Evolutionary conservation across 2,888 invertebrate species (phyloP).

Genomic region (Thera britannica): DNA sequence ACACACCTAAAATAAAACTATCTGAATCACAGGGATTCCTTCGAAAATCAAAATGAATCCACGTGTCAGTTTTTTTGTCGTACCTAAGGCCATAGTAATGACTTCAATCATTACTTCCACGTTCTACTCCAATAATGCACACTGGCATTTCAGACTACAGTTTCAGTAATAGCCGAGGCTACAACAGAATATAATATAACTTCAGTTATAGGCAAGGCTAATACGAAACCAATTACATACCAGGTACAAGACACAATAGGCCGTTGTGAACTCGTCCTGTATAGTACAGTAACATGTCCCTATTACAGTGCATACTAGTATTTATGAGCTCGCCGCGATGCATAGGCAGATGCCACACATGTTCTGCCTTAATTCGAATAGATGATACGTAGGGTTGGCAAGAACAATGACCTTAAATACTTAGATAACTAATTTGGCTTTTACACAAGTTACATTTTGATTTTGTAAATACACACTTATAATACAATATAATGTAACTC

Average conservation of each 20-base stretch:
- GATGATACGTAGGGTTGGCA: constrained; percentile 73
- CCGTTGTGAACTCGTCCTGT: constrained; percentile 61
- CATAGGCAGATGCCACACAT: constrained; percentile 83
- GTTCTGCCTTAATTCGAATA: constrained; percentile 82
- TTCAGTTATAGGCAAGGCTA: constrained; percentile 36
- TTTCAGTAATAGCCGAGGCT: constrained; percentile 36
- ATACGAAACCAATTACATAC: constrained; percentile 48
- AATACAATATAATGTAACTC: too few relatives aligned
- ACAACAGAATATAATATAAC: background rate
- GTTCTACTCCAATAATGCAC: background rate
- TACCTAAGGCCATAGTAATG: background rate
- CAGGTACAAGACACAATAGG: constrained; percentile 57
- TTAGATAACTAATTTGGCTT: too few relatives aligned
- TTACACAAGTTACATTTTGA: too few relatives aligned
- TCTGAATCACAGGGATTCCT: too few relatives aligned
- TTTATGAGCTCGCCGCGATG: constrained; percentile 70
- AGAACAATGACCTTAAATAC: background rate
- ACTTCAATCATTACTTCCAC: background rate
- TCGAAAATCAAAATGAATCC: too few relatives aligned
- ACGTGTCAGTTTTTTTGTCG: too few relatives aligned
- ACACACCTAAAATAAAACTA: too few relatives aligned
- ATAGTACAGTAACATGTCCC: constrained; percentile 62
- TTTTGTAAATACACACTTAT: too few relatives aligned
- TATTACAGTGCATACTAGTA: constrained; percentile 77
- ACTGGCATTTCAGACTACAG: constrained; percentile 14